These are phyloP conservation scores for Chlamydotis undulata DNA, from an alignment of 2,113 vertebrate species.

Conservation along the genomic window DNA sequence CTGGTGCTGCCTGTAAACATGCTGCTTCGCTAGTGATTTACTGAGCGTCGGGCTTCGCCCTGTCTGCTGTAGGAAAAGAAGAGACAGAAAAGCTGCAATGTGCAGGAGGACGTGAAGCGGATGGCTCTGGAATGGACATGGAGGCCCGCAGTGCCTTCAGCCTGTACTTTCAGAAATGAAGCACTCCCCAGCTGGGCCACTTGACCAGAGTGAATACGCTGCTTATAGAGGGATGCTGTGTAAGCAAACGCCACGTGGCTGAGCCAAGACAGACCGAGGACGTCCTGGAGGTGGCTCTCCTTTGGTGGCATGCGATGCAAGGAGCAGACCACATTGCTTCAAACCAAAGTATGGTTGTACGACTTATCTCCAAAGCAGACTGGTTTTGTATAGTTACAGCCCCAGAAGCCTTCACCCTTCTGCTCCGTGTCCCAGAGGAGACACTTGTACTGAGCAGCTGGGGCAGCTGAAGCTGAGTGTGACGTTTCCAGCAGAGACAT, in stretches of 20 bases:
- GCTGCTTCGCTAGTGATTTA: not conserved
- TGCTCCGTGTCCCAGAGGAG: not conserved
- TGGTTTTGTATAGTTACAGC: not conserved
- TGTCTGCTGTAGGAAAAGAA: not conserved
- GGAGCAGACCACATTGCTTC: not conserved
- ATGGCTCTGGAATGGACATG: not conserved
- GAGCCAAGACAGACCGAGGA: not conserved
- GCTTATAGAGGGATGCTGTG: not conserved
- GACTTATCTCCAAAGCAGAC: not conserved
- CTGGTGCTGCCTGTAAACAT: not conserved
- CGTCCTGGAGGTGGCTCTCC: not conserved
- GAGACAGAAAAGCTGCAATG: not conserved
- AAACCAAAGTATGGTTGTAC: not conserved
- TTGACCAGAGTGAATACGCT: not conserved
- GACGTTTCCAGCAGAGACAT: not conserved
- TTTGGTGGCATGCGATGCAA: not conserved
- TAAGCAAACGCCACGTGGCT: accelerated
- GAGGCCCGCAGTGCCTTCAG: not conserved
- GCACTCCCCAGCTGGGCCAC: not conserved
- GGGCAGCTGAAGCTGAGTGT: not conserved
- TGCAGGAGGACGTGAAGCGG: accelerated
- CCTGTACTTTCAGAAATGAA: not conserved
- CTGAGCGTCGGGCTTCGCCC: not conserved
- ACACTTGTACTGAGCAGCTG: not conserved
- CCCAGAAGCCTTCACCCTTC: not conserved